phyloP scores from a whole-genome alignment of 2,888 invertebrate species.

The Himalopsyche kuldschensis region DNA sequence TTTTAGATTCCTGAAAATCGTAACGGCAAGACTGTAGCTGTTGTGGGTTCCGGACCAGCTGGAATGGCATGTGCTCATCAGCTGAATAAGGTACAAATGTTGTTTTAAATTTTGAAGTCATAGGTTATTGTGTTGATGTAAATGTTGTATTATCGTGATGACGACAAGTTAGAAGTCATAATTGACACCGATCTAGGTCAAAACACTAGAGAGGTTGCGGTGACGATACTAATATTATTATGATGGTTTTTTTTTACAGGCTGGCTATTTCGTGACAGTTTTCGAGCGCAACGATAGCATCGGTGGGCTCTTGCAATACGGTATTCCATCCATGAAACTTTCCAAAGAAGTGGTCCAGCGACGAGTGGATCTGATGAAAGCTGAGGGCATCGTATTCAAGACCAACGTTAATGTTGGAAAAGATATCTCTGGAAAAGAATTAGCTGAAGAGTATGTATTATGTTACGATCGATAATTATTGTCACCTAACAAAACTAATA shows the following conservation, averaged over 20 bases:
- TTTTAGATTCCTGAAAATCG: conserved; percentile 68
- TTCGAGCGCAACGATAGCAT: conserved; percentile 95
- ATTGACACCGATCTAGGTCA: too few relatives aligned
- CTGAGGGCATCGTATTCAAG: conserved; percentile 89
- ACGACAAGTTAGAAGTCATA: too few relatives aligned
- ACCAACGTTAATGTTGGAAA: conserved; percentile 89
- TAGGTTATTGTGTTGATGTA: neutral
- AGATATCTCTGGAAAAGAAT: conserved; percentile 77
- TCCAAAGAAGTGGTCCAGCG: conserved; percentile 92
- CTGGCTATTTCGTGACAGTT: conserved; percentile 94
- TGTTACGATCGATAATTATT: neutral
- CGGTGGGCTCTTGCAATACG: conserved; percentile 95
- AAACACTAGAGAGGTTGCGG: too few relatives aligned
- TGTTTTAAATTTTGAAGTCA: neutral
- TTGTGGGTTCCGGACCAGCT: conserved; percentile 94
- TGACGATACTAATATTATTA: too few relatives aligned
- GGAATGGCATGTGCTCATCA: conserved; percentile 96
- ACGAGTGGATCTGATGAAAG: conserved; percentile 80
- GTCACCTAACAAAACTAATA: too few relatives aligned
- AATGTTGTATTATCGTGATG: too few relatives aligned
- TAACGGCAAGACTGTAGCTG: conserved; percentile 81
- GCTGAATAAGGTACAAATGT: conserved; percentile 74
- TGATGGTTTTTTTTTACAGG: conserved; percentile 53
- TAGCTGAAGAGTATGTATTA: conserved; percentile 62
- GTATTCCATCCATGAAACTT: conserved; percentile 98